phyloP scores from a whole-genome alignment of 1,140 invertebrate species.

The Agrypnia vestita region DNA sequence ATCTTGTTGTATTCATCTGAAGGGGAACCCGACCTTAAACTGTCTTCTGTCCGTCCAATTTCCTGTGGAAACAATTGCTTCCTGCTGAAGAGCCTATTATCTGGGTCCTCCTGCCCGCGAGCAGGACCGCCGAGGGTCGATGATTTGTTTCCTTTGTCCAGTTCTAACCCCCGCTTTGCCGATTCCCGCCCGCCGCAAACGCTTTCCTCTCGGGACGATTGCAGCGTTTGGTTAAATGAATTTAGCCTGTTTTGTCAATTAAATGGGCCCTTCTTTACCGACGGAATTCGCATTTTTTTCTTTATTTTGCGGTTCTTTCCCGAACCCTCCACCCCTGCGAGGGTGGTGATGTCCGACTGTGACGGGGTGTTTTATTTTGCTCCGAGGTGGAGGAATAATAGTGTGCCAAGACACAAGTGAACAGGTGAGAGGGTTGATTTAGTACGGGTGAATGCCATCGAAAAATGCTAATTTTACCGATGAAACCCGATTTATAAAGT shows the following conservation, averaged over 20 bases:
- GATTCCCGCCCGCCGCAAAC: constrained; percentile 13
- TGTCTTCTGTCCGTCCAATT: constrained; percentile 24
- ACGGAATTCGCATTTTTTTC: too few species aligned
- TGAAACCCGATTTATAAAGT: too few species aligned
- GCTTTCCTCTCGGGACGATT: constrained; percentile 18
- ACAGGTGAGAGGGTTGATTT: too few species aligned
- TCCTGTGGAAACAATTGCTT: constrained; percentile 34
- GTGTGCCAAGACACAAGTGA: too few species aligned
- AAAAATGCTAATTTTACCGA: too few species aligned
- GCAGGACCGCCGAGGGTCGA: constrained; percentile 10
- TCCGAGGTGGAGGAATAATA: too few species aligned
- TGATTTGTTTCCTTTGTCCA: constrained; percentile 27
- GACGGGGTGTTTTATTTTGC: too few species aligned
- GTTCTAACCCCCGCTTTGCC: neutral
- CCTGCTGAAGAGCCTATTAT: constrained; percentile 28
- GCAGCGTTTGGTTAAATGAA: constrained; percentile 33
- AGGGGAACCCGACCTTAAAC: constrained; percentile 18
- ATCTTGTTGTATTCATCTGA: constrained; percentile 14
- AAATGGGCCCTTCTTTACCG: constrained; percentile 4
- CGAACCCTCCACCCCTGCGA: too few species aligned
- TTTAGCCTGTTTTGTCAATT: constrained; percentile 27
- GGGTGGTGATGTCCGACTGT: too few species aligned
- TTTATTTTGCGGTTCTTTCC: too few species aligned
- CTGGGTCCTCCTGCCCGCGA: neutral
- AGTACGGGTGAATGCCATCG: too few species aligned